Percentiles rank a stretch among this genome's conserved stretches.
Conservation (phyloP, 2,797 vertebrate species). For the Heterohyrax brucei region DNA sequence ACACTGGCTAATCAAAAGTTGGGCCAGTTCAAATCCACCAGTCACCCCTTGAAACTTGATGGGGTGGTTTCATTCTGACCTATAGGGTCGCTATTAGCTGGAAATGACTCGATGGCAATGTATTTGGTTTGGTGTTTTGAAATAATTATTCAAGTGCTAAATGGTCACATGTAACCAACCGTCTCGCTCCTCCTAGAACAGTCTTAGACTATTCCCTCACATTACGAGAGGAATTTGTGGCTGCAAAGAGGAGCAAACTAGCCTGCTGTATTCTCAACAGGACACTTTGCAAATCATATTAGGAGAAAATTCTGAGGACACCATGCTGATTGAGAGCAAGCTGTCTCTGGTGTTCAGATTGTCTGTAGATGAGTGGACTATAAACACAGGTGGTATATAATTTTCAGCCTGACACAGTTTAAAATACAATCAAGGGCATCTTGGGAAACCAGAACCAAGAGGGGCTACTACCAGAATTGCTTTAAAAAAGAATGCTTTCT, state of each 20-base stretch:
- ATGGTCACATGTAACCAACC: neutral
- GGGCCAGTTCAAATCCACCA: no score
- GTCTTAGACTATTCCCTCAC: neutral
- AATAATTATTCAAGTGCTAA: conserved; percentile 29
- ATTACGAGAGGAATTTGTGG: neutral
- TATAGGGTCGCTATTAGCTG: no score
- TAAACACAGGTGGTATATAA: neutral
- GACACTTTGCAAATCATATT: neutral
- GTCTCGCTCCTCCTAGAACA: neutral
- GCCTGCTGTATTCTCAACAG: neutral
- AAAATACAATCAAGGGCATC: conserved; percentile 46
- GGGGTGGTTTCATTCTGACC: no score
- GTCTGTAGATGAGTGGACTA: neutral
- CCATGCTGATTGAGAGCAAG: neutral
- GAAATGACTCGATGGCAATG: no score
- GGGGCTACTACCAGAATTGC: neutral
- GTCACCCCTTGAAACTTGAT: no score
- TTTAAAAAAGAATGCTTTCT: conserved; percentile 52
- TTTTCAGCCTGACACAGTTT: neutral
- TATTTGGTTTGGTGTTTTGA: neutral
- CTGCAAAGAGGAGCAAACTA: neutral
- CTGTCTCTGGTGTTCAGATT: neutral
- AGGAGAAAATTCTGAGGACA: neutral
- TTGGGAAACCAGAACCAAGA: neutral
- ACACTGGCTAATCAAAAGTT: no score